These are phyloP conservation scores for Champsocephalus esox DNA, from an alignment of 2,797 vertebrate species.

Conservation along the genomic window DNA sequence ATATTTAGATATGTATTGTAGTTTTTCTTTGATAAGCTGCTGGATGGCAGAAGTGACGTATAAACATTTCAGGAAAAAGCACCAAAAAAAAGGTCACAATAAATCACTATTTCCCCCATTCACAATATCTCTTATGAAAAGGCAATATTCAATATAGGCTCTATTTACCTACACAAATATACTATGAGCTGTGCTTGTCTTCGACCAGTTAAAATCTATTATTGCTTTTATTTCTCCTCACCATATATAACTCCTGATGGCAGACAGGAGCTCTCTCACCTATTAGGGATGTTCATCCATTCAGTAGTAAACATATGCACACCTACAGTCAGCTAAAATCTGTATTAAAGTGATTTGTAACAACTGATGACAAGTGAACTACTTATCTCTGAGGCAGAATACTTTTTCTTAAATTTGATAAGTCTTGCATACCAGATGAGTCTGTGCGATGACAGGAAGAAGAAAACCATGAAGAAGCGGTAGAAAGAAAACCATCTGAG, in stretches of 20 bases:
- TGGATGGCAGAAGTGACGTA: constrained; percentile 47
- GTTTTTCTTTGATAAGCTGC: constrained; percentile 20
- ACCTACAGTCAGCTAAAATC: constrained; percentile 9
- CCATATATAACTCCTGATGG: constrained; percentile 8
- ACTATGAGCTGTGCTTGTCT: constrained; percentile 67
- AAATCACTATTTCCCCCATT: constrained; percentile 11
- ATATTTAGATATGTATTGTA: constrained; percentile 23
- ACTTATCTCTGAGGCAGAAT: constrained; percentile 30
- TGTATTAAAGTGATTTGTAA: constrained; percentile 9
- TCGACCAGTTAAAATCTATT: constrained; percentile 63
- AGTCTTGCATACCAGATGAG: not conserved
- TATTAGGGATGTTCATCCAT: constrained; percentile 43
- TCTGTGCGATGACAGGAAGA: constrained; percentile 20
- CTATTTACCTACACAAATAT: constrained; percentile 47
- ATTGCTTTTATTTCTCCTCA: constrained; percentile 62
- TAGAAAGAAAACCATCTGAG: not conserved
- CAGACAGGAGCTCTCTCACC: constrained; percentile 20
- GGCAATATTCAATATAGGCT: constrained; percentile 42
- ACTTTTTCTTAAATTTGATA: constrained; percentile 12
- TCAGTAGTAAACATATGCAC: constrained; percentile 56
- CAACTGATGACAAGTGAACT: constrained; percentile 6
- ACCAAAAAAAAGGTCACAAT: constrained; percentile 8
- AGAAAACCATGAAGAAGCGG: not conserved
- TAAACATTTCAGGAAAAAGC: constrained; percentile 41
- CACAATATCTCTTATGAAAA: constrained; percentile 31